Evolutionary conservation across 2,888 invertebrate species (phyloP).

Genomic region (Dascillus cervinus): DNA sequence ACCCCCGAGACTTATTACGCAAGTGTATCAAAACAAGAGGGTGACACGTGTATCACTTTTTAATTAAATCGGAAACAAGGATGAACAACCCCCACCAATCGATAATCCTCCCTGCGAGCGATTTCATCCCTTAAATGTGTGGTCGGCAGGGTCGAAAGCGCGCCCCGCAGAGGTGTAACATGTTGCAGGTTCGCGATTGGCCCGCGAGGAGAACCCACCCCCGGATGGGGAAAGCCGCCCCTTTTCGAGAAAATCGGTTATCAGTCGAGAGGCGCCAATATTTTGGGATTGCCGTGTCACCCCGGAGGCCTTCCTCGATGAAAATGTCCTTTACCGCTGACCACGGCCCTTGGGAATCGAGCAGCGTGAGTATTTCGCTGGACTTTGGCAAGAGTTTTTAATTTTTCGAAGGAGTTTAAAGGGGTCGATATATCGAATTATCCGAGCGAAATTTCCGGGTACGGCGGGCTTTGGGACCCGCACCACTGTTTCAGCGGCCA

Average conservation of each 20-base stretch:
- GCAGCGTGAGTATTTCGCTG: conserved; percentile 28
- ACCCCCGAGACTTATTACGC: no score
- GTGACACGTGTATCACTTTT: conserved; percentile 9
- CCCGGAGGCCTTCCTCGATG: conserved; percentile 30
- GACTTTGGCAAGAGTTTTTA: neutral
- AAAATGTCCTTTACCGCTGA: conserved; percentile 42
- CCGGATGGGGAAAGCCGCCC: no score
- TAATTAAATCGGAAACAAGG: conserved; percentile 11
- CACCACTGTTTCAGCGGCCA: conserved; percentile 47
- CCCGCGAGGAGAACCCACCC: neutral
- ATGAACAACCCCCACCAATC: conserved; percentile 4
- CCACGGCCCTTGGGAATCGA: conserved; percentile 38
- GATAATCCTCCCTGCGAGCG: neutral
- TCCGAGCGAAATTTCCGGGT: conserved; percentile 32
- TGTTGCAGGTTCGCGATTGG: conserved; percentile 3
- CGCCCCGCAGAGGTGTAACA: no score
- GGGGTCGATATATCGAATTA: conserved; percentile 33
- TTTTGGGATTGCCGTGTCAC: no score
- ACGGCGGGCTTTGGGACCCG: conserved; percentile 56
- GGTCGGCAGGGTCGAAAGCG: no score
- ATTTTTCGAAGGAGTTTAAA: conserved; percentile 20
- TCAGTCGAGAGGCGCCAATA: no score
- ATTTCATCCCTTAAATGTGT: neutral
- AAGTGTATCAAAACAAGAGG: conserved; percentile 12
- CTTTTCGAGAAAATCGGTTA: no score